These are phyloP conservation scores for Notamacropus eugenii DNA, from an alignment of 2,797 vertebrate genomes.

Conservation along the genomic window DNA sequence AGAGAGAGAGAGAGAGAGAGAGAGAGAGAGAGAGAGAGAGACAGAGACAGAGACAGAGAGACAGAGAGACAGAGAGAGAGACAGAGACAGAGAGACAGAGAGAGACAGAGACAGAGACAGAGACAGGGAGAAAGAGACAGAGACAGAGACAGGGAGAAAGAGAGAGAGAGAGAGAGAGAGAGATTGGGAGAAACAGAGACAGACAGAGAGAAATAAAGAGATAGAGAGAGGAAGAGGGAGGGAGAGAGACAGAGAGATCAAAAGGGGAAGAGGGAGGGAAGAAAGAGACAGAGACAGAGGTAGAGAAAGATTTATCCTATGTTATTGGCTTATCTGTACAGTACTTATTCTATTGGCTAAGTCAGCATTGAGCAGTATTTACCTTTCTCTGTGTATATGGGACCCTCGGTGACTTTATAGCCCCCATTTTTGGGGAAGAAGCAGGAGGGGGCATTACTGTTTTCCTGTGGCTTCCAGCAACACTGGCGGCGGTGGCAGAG, in stretches of 20 bases:
- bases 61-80: fast-evolving
- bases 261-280: neutral
- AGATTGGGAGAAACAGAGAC: neutral
- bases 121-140: neutral
- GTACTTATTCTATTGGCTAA: fast-evolving
- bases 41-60: neutral
- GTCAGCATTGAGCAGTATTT: neutral
- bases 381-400: conserved; percentile 63
- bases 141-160: neutral
- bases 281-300: no score
- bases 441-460: conserved; percentile 89
- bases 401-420: conserved; percentile 82
- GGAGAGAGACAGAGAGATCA: neutral
- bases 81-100: neutral
- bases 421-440: conserved; percentile 90
- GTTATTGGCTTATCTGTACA: fast-evolving
- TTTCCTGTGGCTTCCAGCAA: conserved; percentile 89
- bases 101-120: no score
- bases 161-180: fast-evolving
- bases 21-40: neutral
- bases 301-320: neutral
- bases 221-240: neutral
- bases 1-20: fast-evolving
- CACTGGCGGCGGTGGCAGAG: conserved; percentile 89
- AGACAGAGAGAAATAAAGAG: fast-evolving